phyloP scores from a whole-genome alignment of 2,113 vertebrate species.

The Peromyscus leucopus region DNA sequence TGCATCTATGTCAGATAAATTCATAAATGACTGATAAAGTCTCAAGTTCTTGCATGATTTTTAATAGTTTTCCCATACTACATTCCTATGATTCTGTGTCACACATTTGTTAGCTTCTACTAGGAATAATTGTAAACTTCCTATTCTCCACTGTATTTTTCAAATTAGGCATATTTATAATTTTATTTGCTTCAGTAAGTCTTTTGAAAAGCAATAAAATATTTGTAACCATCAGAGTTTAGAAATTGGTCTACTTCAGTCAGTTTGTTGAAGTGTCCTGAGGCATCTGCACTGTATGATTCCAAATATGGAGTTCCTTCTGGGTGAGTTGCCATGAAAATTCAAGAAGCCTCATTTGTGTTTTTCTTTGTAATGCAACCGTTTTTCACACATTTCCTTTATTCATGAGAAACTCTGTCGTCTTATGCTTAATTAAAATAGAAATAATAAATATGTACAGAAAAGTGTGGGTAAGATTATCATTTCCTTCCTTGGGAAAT shows the following conservation, averaged over 20 bases:
- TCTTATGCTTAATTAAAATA: conserved; percentile 60
- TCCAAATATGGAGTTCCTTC: conserved; percentile 41
- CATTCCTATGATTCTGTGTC: not conserved
- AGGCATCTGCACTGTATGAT: conserved; percentile 35
- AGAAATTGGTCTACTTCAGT: conserved; percentile 45
- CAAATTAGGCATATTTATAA: not conserved
- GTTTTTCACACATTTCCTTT: conserved; percentile 29
- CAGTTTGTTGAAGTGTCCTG: conserved; percentile 47
- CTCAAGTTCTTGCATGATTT: not conserved
- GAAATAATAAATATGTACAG: conserved; percentile 47
- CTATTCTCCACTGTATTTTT: not conserved
- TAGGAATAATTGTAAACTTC: not conserved
- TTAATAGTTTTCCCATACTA: not conserved
- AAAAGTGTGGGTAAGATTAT: not conserved
- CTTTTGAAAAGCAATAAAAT: conserved; percentile 13
- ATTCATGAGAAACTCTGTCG: conserved; percentile 31
- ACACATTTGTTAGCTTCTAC: not conserved
- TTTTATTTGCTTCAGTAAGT: conserved; percentile 40
- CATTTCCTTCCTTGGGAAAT: conserved; percentile 41
- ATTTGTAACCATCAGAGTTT: conserved; percentile 39
- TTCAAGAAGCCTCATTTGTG: conserved; percentile 55
- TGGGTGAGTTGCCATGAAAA: conserved; percentile 58
- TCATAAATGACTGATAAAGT: not conserved
- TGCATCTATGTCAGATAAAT: not conserved
- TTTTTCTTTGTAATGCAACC: conserved; percentile 32